Evolutionary conservation across 2,888 invertebrate genomes (phyloP).

Genomic region (Nipponacmea schrenckii): DNA sequence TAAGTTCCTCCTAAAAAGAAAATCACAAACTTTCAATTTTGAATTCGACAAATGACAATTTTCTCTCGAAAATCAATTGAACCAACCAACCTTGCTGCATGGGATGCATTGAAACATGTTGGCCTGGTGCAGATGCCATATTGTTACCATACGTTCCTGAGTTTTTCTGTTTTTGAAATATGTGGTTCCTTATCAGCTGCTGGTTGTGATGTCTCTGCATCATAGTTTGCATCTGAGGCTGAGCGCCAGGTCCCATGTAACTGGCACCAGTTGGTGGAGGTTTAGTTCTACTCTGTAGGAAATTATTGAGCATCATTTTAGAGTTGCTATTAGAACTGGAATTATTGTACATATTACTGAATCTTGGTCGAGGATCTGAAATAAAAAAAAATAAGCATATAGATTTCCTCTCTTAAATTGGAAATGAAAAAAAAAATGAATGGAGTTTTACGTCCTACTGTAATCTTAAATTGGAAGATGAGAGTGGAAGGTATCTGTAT

Average conservation of each 20-base stretch:
- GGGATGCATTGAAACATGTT: constrained; percentile 40
- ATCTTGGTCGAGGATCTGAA: constrained; percentile 12
- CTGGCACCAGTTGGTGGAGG: background rate
- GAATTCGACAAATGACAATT: background rate
- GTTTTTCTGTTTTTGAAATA: constrained; percentile 1
- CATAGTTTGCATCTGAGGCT: constrained; percentile 29
- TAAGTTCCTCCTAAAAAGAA: too few species aligned
- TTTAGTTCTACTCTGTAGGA: constrained; percentile 16
- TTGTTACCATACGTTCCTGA: constrained; percentile 26
- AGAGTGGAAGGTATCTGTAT: too few species aligned
- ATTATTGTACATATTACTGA: constrained; percentile 3
- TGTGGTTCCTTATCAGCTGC: constrained; percentile 31
- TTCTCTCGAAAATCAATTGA: too few species aligned
- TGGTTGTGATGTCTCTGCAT: constrained; percentile 42
- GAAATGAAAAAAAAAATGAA: background rate
- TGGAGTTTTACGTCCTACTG: background rate
- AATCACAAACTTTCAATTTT: background rate
- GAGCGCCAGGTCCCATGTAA: background rate
- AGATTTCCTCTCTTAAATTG: too few species aligned
- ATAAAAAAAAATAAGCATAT: background rate
- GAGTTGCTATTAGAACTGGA: constrained; percentile 6
- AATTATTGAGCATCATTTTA: constrained; percentile 21
- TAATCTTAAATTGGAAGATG: too few species aligned
- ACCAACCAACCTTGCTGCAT: constrained; percentile 38
- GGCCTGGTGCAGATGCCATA: constrained; percentile 29